phyloP scores from a whole-genome alignment of 2,797 vertebrate genomes.

The Margarornis squamiger region DNA sequence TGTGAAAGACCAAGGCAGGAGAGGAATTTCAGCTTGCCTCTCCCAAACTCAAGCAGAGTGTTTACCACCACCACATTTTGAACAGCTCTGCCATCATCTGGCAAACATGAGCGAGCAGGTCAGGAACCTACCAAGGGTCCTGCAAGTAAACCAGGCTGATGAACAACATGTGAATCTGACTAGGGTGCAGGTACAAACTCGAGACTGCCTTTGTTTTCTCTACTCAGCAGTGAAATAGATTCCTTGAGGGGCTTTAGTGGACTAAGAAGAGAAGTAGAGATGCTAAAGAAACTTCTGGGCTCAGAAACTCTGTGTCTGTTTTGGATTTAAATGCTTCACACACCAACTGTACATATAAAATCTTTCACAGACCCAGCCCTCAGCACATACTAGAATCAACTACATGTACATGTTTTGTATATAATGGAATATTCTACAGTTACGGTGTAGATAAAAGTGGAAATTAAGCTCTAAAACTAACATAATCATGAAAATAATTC shows the following conservation, averaged over 20 bases:
- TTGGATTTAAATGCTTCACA: not conserved
- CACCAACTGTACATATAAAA: not conserved
- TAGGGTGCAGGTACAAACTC: not conserved
- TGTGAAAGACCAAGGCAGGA: not conserved
- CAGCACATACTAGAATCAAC: not conserved
- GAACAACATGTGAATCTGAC: not conserved
- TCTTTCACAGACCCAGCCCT: not conserved
- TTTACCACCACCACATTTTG: not conserved
- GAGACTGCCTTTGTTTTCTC: not conserved
- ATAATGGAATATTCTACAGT: not conserved
- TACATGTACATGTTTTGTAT: accelerated
- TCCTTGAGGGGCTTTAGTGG: not conserved
- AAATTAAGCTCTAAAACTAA: not conserved
- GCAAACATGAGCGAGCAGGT: not conserved
- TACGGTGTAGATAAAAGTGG: not conserved
- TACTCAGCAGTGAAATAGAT: not conserved
- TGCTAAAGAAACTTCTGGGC: not conserved
- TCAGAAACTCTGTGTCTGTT: not conserved
- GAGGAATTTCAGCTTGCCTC: not conserved
- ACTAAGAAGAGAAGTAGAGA: not conserved
- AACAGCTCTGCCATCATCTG: not conserved
- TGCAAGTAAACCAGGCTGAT: not conserved
- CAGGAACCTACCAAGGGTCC: not conserved
- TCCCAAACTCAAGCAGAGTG: not conserved
- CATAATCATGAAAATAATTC: not conserved